Base-by-base conservation (phyloP, 1,140 invertebrate genomes). In the Drosophila willistoni region DNA sequence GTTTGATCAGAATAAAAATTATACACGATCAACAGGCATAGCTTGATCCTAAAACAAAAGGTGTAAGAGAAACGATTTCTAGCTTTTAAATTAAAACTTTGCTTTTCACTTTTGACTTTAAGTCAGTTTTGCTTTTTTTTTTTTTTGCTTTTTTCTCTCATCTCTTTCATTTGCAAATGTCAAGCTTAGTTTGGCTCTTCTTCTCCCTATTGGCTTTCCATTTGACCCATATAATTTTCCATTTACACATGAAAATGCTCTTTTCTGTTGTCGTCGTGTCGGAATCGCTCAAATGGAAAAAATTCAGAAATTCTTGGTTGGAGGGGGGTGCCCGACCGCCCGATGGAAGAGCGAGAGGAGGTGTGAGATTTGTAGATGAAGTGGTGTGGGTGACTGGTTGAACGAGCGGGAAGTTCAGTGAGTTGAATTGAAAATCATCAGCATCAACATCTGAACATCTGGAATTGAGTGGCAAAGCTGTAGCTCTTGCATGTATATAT, bases 401-500 rank as follows among this genome's bases (percentile, higher is more conserved):
- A 39, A 39, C 12, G 36, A 39, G 36, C 36, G 36, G 36, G 29
- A 14, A 59, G 56, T 59, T 59, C 56, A 59, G 14, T 59, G 41
- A 62, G 36, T 62, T 62, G 60, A 62, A 62, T 62, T 22, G n/a
- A 62, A 22, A 29, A 17, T 33, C 47, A 36, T 56, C 47, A 55
- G 62, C 39, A 47, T 19, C 7, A 68, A n/a, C 64, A 63, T 22
- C 44, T 51, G 44, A 51, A 22, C 44, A 51, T 51, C 44, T 51
- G 44, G 44, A 51, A 51, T 51, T 51, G 29, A 13, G 42, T 34
- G 22, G 36, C 61, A 64, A 19, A 33, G 44, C 64, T 59, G 68
- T 59, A 77, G 57, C 41, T 68, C 36, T 36, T 39, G 36, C 12
- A 39, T 39, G 74, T 68, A 36, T 36, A 9, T 36, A 36, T 12